Evolutionary conservation across 1,140 invertebrate genomes (phyloP).

Genomic region (Chymomyza costata): DNA sequence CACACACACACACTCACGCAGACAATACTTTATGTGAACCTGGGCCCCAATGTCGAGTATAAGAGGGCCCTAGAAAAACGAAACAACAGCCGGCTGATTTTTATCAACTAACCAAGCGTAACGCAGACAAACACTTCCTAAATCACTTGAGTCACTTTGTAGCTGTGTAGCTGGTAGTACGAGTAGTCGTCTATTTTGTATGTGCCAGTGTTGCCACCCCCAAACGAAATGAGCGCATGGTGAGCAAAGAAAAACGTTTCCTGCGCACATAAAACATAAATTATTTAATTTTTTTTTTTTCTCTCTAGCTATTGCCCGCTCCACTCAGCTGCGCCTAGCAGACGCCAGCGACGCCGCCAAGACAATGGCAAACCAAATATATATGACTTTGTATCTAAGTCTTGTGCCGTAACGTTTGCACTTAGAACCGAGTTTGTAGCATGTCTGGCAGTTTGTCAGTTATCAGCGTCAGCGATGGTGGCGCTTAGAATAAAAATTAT

Average conservation of each 20-base stretch:
- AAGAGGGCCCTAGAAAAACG: slow-evolving; percentile 14
- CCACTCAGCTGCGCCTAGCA: slow-evolving; percentile 10
- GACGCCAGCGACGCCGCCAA: no score
- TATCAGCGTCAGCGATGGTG: slow-evolving; percentile 52
- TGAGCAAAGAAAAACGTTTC: slow-evolving; percentile 49
- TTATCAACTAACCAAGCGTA: slow-evolving; percentile 74
- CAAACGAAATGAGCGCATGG: slow-evolving; percentile 1
- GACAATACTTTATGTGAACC: background rate
- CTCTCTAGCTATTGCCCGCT: slow-evolving; percentile 3
- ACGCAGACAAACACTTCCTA: slow-evolving; percentile 74
- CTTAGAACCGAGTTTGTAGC: background rate
- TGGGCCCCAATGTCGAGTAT: no score
- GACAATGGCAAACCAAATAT: slow-evolving; percentile 28
- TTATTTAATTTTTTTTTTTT: slow-evolving; percentile 63
- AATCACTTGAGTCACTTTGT: slow-evolving; percentile 59
- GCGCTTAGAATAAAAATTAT: slow-evolving; percentile 63
- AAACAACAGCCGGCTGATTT: slow-evolving; percentile 65
- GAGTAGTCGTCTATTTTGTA: slow-evolving; percentile 30
- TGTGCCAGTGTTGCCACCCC: slow-evolving; percentile 30
- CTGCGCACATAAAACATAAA: slow-evolving; percentile 71
- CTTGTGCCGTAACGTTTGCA: no score
- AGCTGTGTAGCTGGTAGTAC: no score
- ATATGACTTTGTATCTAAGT: slow-evolving; percentile 9
- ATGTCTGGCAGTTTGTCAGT: slow-evolving; percentile 9
- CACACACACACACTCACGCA: background rate